Percentiles rank a stretch among this genome's conserved stretches.
Conservation (phyloP, 2,113 vertebrate genomes). For the Odontesthes bonariensis region DNA sequence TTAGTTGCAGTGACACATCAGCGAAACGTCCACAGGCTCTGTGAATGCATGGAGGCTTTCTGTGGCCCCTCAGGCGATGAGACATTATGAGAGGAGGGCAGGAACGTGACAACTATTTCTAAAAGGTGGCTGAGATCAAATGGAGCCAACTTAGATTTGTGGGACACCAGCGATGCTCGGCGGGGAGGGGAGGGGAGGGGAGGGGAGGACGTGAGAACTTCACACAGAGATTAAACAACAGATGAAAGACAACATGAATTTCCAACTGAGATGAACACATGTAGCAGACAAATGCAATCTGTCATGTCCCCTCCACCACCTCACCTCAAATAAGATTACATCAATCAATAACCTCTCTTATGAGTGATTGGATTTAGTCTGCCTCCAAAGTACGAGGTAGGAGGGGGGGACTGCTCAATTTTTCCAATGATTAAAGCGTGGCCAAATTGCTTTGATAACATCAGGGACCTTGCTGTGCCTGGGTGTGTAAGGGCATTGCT, state of each 20-base stretch:
- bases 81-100: conserved; percentile 6
- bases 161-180: not conserved
- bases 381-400: conserved; percentile 62
- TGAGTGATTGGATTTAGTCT: conserved; percentile 86
- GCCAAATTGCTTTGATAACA: conserved; percentile 86
- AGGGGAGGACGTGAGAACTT: conserved; percentile 55
- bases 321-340: conserved; percentile 87
- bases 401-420: conserved; percentile 78
- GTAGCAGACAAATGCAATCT: conserved; percentile 85
- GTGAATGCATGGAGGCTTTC: not conserved
- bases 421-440: conserved; percentile 87
- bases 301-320: conserved; percentile 75
- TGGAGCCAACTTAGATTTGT: conserved; percentile 39
- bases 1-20: not conserved
- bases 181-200: conserved; percentile 14
- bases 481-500: conserved; percentile 78
- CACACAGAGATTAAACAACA: conserved; percentile 76
- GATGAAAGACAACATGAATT: conserved; percentile 82
- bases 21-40: conserved; percentile 2
- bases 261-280: conserved; percentile 80
- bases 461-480: conserved; percentile 85
- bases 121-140: conserved; percentile 53
- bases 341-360: conserved; percentile 88
- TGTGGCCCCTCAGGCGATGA: not conserved
- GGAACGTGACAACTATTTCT: conserved; percentile 40